These are phyloP conservation scores for Scotopteryx bipunctaria DNA, from an alignment of 2,888 invertebrate genomes.

Conservation along the genomic window DNA sequence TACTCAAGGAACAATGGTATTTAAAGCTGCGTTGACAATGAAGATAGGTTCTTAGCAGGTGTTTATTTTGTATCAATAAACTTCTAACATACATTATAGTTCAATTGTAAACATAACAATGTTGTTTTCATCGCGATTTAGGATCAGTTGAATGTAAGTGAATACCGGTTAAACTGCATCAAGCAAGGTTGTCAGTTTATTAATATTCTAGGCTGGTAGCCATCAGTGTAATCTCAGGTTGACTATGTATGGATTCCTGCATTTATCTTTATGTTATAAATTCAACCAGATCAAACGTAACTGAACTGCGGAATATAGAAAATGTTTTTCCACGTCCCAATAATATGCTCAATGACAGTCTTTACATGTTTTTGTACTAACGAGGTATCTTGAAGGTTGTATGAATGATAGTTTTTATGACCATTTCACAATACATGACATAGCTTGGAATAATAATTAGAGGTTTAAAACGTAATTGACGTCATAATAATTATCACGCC, in stretches of 20 bases:
- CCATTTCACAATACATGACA: too few species aligned
- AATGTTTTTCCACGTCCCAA: background rate
- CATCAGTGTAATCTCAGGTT: constrained; percentile 12
- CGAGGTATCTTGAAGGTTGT: too few species aligned
- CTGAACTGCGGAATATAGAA: background rate
- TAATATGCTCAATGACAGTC: background rate
- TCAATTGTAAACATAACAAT: background rate
- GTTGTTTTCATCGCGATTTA: constrained; percentile 2
- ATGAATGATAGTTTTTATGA: too few species aligned
- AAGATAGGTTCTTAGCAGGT: too few species aligned
- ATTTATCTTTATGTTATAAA: background rate
- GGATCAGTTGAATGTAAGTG: constrained; percentile 9
- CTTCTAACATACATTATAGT: background rate
- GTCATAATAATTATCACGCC: too few species aligned
- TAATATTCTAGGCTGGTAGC: constrained; percentile 15
- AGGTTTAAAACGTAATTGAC: too few species aligned
- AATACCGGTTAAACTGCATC: constrained; percentile 23
- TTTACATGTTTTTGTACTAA: too few species aligned
- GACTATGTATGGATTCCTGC: constrained; percentile 5
- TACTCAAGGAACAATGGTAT: background rate
- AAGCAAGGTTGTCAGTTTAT: constrained; percentile 13
- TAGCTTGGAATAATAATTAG: too few species aligned
- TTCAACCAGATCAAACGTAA: background rate
- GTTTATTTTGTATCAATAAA: background rate
- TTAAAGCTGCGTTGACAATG: background rate